Evolutionary conservation across 2,888 invertebrate genomes (phyloP).

Genomic region (Endotricha flammealis): DNA sequence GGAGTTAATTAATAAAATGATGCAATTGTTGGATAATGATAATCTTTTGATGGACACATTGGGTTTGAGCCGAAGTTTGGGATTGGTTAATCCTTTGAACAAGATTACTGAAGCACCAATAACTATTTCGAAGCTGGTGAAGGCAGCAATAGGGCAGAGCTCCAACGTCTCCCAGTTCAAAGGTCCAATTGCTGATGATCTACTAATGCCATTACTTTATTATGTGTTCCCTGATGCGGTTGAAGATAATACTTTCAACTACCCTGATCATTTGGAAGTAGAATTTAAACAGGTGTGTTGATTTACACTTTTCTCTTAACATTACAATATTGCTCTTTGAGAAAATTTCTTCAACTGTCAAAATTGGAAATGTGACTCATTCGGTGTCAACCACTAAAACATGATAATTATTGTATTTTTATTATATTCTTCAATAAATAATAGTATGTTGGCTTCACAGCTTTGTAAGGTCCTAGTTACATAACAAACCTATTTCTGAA

Average conservation of each 20-base stretch:
- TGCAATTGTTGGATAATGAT: slow-evolving; percentile 80
- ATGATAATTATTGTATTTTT: no score
- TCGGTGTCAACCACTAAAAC: no score
- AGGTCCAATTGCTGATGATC: slow-evolving; percentile 87
- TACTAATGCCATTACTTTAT: slow-evolving; percentile 86
- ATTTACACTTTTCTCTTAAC: no score
- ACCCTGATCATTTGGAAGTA: slow-evolving; percentile 65
- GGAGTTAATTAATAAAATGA: slow-evolving; percentile 85
- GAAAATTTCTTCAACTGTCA: no score
- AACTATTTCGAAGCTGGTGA: slow-evolving; percentile 79
- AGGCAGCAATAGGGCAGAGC: slow-evolving; percentile 71
- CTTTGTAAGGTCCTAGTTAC: no score
- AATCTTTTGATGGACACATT: slow-evolving; percentile 65
- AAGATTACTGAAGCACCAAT: slow-evolving; percentile 88
- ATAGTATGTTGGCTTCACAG: no score
- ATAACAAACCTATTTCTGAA: no score
- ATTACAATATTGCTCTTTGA: slow-evolving; percentile 2
- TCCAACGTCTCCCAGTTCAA: slow-evolving; percentile 78
- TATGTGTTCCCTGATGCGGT: slow-evolving; percentile 94
- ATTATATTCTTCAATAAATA: no score
- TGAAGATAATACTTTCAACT: slow-evolving; percentile 76
- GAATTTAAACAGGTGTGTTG: slow-evolving; percentile 64
- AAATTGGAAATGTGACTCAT: no score
- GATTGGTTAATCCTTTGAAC: slow-evolving; percentile 79
- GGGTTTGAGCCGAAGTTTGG: slow-evolving; percentile 66